Percentiles rank a stretch among this genome's conserved stretches.
phyloP scores from a whole-genome alignment of 2,888 invertebrate genomes.

The Coecobrya sp. region DNA sequence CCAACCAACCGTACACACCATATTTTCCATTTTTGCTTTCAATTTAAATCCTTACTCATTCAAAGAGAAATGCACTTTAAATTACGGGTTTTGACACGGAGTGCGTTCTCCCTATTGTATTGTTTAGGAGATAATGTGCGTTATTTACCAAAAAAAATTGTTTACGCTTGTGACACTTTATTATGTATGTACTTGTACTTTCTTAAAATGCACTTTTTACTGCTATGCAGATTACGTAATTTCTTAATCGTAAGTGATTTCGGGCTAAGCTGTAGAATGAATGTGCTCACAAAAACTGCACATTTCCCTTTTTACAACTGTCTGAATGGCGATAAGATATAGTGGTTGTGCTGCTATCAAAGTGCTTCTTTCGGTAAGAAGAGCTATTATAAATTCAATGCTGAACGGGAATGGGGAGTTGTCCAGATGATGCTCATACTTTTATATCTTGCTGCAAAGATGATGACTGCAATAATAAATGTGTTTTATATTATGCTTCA shows the following conservation, averaged over 20 bases:
- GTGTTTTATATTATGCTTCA: slow-evolving; percentile 49
- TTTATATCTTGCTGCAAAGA: background rate
- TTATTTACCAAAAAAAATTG: slow-evolving; percentile 58
- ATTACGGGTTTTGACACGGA: slow-evolving; percentile 51
- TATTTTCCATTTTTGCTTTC: slow-evolving; percentile 8
- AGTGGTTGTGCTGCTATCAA: background rate
- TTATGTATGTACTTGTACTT: slow-evolving; percentile 13
- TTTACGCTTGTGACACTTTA: background rate
- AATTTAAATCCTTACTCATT: slow-evolving; percentile 59
- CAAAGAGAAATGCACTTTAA: slow-evolving; percentile 42
- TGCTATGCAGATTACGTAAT: slow-evolving; percentile 54
- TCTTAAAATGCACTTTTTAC: slow-evolving; percentile 24
- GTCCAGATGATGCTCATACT: slow-evolving; percentile 24
- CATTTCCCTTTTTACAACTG: background rate
- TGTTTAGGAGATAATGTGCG: slow-evolving; percentile 43
- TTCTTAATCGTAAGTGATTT: slow-evolving; percentile 55
- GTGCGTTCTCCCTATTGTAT: slow-evolving; percentile 14
- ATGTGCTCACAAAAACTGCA: background rate
- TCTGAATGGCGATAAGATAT: background rate
- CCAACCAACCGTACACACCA: slow-evolving; percentile 4
- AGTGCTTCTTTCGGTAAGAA: background rate
- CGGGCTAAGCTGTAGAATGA: background rate
- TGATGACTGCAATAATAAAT: slow-evolving; percentile 46
- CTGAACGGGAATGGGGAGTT: slow-evolving; percentile 30
- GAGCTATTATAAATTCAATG: slow-evolving; percentile 6